Conservation (phyloP, 2,888 invertebrate species). For the Lepas anatifera region DNA sequence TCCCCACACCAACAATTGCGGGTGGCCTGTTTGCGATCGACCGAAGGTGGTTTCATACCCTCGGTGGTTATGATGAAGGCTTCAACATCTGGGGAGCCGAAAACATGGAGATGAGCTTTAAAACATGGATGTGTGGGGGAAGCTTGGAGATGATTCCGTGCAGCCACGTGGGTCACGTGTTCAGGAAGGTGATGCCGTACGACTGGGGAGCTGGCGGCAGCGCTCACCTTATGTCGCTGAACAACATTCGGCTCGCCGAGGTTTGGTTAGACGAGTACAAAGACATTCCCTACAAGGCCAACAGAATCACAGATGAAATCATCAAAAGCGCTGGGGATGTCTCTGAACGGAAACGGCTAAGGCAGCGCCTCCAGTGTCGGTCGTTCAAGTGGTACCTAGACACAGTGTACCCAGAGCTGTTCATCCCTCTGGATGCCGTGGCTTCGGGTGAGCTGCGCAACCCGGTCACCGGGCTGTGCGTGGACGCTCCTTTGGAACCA, state of each 20-base stretch:
- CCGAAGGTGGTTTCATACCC: constrained; percentile 76
- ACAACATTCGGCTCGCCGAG: constrained; percentile 91
- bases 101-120: constrained; percentile 93
- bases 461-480: constrained; percentile 44
- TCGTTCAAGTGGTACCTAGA: constrained; percentile 98
- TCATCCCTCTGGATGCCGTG: constrained; percentile 94
- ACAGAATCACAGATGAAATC: constrained; percentile 84
- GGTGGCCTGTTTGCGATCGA: constrained; percentile 96
- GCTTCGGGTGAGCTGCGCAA: constrained; percentile 61
- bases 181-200: constrained; percentile 93
- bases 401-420: constrained; percentile 94
- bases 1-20: constrained; percentile 96
- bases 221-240: constrained; percentile 92
- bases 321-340: constrained; percentile 91
- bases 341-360: constrained; percentile 58
- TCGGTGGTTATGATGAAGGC: constrained; percentile 96
- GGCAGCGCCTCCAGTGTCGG: constrained; percentile 81
- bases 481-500: constrained; percentile 91
- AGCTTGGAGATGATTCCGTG: constrained; percentile 95
- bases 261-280: constrained; percentile 97
- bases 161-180: constrained; percentile 98
- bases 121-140: constrained; percentile 99
- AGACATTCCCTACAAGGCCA: constrained; percentile 84
- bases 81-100: constrained; percentile 99
- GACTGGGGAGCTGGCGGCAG: constrained; percentile 95